Conservation (phyloP, 2,797 vertebrate species). For the Rhadinocentrus ornatus region DNA sequence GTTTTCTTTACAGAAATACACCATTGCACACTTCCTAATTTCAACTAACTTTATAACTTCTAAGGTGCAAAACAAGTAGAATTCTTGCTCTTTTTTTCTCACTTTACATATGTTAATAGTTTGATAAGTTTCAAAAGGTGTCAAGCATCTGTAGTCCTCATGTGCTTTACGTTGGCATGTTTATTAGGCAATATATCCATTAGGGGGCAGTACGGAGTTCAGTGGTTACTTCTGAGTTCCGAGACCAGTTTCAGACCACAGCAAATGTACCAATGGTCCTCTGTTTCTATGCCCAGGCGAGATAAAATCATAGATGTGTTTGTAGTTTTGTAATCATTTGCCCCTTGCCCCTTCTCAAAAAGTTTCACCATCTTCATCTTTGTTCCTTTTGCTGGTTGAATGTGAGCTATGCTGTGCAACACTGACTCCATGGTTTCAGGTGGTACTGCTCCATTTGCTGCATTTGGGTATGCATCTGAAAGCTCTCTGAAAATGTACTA, state of each 20-base stretch:
- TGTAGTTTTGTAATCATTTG: neutral
- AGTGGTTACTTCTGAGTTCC: neutral
- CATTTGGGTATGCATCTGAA: neutral
- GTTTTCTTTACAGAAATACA: no score
- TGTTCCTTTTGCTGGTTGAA: neutral
- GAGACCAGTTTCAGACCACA: no score
- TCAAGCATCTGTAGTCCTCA: neutral
- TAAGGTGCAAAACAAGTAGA: no score
- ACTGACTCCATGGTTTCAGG: neutral
- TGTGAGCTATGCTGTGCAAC: neutral
- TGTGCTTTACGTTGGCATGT: neutral
- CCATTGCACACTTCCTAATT: no score
- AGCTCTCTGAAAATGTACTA: neutral
- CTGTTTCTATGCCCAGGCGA: neutral
- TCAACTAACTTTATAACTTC: no score
- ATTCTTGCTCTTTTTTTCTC: neutral
- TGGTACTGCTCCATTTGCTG: neutral
- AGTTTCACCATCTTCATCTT: neutral
- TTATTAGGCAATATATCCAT: neutral
- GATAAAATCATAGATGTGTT: neutral
- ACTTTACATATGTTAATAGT: neutral
- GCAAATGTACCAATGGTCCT: neutral
- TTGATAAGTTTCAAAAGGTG: neutral
- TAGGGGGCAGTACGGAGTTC: no score
- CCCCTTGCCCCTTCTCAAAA: neutral